Evolutionary conservation across 2,797 vertebrate genomes (phyloP), one percentile per base, ranked within the genome.

Genomic region (Chromis chromis): DNA sequence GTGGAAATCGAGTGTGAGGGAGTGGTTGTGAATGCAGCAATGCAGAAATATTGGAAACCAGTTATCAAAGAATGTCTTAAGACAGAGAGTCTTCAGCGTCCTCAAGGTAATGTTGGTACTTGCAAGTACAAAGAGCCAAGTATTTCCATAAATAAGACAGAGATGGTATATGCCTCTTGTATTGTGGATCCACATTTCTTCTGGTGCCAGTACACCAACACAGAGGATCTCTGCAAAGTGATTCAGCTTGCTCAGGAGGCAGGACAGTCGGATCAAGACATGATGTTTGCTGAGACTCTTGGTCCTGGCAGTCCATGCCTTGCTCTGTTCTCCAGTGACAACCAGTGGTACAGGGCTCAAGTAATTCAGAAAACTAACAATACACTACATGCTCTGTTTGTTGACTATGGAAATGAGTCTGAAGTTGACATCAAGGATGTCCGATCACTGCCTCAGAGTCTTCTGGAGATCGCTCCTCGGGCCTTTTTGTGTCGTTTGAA

Each of bases 321-420:
- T 12, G 95, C 95, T 76, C 93, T 92, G 21, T 95, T 92, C 39
- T 89, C 91, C 53, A 89, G 92, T 24, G 94, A 97, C 80, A 89
- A 93, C 0, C 88, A 79, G 66, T 96, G 96, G 93, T 96, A 96
- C 71, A 94, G 97, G 79, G 96, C 96, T 42, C 70, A 94, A 44
- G 82, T 97, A 33, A 88, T 86, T 24, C 46, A 65, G 0, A 74
- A 91, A 62, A 81, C 76, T 4, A 84, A 71, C 11, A 39, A 73
- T 27, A 33, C 24, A 0, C 3, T 95, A 0, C 84, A 76, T 0
- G 93, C 97, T 44, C 74, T 95, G 59, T 96, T 96, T 0, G 74
- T 97, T 14, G 97, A 98, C 88, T 97, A 96, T 0, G 97, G 97
- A 69, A 97, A 96, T 0, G 83, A 95, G 31, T 94, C 95, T 12